Conservation (phyloP, 2,888 invertebrate genomes). For the Cordilura impudica region DNA sequence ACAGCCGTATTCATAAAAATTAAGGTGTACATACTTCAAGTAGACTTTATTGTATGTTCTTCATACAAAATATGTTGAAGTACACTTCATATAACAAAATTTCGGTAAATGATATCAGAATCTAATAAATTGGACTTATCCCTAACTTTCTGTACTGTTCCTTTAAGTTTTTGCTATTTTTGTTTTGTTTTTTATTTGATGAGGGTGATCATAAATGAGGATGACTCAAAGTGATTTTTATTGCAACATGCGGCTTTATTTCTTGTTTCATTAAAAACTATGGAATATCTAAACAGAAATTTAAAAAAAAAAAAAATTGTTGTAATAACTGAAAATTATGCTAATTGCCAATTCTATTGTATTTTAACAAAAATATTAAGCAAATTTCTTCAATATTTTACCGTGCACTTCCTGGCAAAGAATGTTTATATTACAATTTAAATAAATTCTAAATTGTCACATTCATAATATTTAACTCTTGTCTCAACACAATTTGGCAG, state of each 20-base stretch:
- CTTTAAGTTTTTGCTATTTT: conserved; percentile 6
- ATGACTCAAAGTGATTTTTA: conserved; percentile 25
- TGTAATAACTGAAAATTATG: not conserved
- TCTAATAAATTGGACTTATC: too few species aligned
- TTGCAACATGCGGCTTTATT: conserved; percentile 42
- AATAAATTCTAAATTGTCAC: not conserved
- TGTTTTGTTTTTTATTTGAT: conserved; percentile 3
- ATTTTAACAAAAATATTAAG: not conserved
- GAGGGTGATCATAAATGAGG: conserved; percentile 4
- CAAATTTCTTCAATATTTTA: not conserved
- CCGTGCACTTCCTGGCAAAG: conserved; percentile 5
- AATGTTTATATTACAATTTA: conserved; percentile 1
- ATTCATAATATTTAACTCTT: conserved; percentile 14
- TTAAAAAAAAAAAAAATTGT: not conserved
- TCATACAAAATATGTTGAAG: too few species aligned
- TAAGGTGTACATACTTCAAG: too few species aligned
- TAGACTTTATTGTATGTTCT: too few species aligned
- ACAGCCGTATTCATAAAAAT: too few species aligned
- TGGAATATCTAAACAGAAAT: not conserved
- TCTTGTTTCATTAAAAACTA: conserved; percentile 11
- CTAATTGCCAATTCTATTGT: not conserved
- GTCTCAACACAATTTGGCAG: conserved; percentile 70
- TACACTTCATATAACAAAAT: too few species aligned
- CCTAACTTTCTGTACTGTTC: not conserved
- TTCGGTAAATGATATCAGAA: too few species aligned